A percentile compares a stretch with the other conserved stretches of the same genome.
These are phyloP conservation scores for Progne subis DNA, from an alignment of 2,113 vertebrate genomes.

Conservation along the genomic window DNA sequence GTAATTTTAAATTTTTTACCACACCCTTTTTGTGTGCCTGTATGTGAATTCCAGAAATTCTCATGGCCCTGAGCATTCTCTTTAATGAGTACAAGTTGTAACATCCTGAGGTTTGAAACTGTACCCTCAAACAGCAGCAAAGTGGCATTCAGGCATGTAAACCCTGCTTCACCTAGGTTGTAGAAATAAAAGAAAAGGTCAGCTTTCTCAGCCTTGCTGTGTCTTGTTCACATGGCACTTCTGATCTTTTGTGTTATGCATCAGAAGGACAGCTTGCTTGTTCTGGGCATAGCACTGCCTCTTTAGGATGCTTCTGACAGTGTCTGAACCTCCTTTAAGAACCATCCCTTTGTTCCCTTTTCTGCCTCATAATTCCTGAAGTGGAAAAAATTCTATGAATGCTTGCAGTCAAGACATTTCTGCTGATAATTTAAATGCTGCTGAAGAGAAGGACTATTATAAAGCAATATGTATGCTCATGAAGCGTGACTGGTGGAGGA, in stretches of 20 bases:
- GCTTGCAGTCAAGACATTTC: not conserved
- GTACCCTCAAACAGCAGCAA: not conserved
- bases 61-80: not conserved
- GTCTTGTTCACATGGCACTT: not conserved
- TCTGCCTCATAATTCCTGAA: not conserved
- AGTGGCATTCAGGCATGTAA: not conserved
- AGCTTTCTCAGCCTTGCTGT: not conserved
- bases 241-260: not conserved
- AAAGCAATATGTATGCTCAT: not conserved
- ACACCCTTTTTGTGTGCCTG: accelerated
- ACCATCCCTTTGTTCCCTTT: not conserved
- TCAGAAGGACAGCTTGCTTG: not conserved
- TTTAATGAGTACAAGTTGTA: not conserved
- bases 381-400: not conserved
- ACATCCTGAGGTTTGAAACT: not conserved
- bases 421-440: not conserved
- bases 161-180: not conserved
- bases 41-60: not conserved
- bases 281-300: not conserved
- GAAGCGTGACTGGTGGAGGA: not conserved
- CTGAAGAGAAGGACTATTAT: conserved; percentile 16
- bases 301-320: not conserved
- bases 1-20: not conserved
- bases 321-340: not conserved
- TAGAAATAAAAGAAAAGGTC: not conserved